A percentile compares a stretch with the other conserved stretches of the same genome.
These are phyloP conservation scores for Mantis religiosa DNA, from an alignment of 2,888 invertebrate species.

Conservation along the genomic window DNA sequence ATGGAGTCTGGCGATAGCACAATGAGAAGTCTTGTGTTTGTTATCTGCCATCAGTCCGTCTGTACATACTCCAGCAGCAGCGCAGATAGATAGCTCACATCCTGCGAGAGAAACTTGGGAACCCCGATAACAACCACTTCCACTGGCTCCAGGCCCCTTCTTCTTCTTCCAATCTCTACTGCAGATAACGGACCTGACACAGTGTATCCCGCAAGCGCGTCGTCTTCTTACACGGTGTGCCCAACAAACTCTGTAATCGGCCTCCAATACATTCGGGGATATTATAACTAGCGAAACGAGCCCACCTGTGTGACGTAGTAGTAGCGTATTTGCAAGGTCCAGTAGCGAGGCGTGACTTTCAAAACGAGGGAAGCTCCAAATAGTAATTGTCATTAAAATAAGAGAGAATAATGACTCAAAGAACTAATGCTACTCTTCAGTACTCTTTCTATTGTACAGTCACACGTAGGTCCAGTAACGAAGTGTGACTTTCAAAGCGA, in stretches of 20 bases:
- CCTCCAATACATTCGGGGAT: too few relatives aligned
- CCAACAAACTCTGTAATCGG: background rate
- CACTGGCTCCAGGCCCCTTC: background rate
- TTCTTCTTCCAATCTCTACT: background rate
- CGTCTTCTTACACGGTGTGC: background rate
- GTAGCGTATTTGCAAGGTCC: too few relatives aligned
- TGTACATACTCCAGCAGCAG: background rate
- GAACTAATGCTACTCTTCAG: too few relatives aligned
- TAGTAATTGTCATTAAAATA: too few relatives aligned
- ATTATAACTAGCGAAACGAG: too few relatives aligned
- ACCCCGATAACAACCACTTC: conserved; percentile 1
- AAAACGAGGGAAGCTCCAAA: too few relatives aligned
- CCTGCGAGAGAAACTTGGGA: conserved; percentile 11
- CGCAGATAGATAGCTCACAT: background rate
- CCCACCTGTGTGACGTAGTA: too few relatives aligned
- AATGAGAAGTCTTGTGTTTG: conserved; percentile 13
- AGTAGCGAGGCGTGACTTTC: too few relatives aligned
- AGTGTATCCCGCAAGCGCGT: background rate
- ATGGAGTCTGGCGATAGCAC: background rate
- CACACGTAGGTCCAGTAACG: too few relatives aligned
- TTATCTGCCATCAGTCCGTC: background rate
- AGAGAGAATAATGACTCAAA: too few relatives aligned
- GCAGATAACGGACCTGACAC: background rate
- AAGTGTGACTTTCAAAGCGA: too few relatives aligned
- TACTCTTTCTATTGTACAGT: too few relatives aligned